Evolutionary conservation across 1,140 invertebrate species (phyloP).

Genomic region (Musca vetustissima): DNA sequence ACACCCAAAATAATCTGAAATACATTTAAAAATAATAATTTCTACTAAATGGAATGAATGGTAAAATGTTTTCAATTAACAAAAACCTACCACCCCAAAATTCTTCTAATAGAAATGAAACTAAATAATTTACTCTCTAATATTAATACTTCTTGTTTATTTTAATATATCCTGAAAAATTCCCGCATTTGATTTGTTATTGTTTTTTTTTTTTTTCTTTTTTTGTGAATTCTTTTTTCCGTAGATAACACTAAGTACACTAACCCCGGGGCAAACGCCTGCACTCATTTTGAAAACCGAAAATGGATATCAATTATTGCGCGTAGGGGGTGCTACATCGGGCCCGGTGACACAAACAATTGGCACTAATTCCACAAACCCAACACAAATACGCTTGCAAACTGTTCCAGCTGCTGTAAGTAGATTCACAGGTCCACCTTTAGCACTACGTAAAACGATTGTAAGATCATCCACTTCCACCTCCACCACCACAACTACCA

Average conservation of each 20-base stretch:
- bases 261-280: constrained; percentile 76
- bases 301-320: constrained; percentile 89
- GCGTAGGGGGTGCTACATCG: constrained; percentile 74
- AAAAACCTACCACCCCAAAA: too few relatives aligned
- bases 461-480: constrained; percentile 49
- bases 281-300: constrained; percentile 91
- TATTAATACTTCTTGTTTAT: neutral
- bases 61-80: too few relatives aligned
- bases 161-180: neutral
- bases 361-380: constrained; percentile 48
- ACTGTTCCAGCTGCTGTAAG: constrained; percentile 62
- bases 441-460: constrained; percentile 63
- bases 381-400: constrained; percentile 60
- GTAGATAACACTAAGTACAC: constrained; percentile 81
- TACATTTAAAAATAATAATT: neutral
- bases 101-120: too few relatives aligned
- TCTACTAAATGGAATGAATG: neutral
- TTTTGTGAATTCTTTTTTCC: constrained; percentile 44
- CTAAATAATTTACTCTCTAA: neutral
- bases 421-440: constrained; percentile 63
- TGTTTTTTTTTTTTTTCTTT: constrained; percentile 20
- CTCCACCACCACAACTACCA: constrained; percentile 41
- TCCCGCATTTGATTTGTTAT: constrained; percentile 10
- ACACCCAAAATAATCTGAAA: neutral
- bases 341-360: constrained; percentile 58